Base-by-base conservation (phyloP, 2,888 invertebrate species). In the Hyles lineata region DNA sequence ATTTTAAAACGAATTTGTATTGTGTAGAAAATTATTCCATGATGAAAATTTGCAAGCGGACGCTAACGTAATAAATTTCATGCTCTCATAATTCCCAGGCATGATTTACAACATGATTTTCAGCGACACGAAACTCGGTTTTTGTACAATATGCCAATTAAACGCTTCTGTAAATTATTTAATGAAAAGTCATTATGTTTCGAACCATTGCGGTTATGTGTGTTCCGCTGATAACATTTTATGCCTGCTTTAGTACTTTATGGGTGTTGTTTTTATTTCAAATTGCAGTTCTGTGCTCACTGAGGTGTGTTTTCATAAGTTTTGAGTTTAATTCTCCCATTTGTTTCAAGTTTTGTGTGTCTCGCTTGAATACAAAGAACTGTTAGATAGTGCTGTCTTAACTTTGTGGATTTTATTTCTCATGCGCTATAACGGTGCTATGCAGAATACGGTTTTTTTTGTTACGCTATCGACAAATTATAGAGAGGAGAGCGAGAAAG, bases 1-100 rank as follows among this genome's bases (percentile, higher is more conserved):
- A 70, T 32, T 55, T 70, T 55, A 58, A 63, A 85, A 86, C 87
- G 85, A 84, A 87, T 86, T 86, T 86, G 84, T 86, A 86, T 88
- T 87, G 85, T 86, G 84, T 87, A 87, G 86, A 87, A 86, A 88
- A 90, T 90, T 86, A 88, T 86, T 84, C 78, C 82, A 80, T 87
- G 88, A 85, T 89, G 92, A 89, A 91, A 92, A 91, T 92, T 92
- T 89, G 90, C 89, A 87, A 89, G 88, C 90, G 90, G 88, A 91
- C 85, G 88, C 87, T 83, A 84, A 84, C 78, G 91, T 87, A 88
- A 92, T 93, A 92, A 93, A 92, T 93, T 92, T 91, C 85, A 87
- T 87, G 90, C 89, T 89, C 87, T 89, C 92, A 89, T 92, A 91
- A 93, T 91, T 92, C 82, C 80, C 84, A 81, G 85, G 85, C 85